Evolutionary conservation across 2,797 vertebrate genomes (phyloP).

Genomic region (Catamblyrhynchus diadema): DNA sequence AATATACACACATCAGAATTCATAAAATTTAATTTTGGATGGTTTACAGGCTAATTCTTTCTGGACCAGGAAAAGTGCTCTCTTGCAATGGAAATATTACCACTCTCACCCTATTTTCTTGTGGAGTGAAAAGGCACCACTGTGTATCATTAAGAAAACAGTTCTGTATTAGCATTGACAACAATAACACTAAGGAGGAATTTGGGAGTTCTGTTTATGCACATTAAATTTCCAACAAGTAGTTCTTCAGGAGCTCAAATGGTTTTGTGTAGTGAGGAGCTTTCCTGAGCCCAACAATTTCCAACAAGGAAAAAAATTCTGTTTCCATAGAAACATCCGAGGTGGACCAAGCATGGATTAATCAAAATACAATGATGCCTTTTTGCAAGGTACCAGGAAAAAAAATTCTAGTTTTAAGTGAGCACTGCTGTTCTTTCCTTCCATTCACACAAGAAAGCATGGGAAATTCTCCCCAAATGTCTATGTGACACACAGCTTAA

Average conservation of each 20-base stretch:
- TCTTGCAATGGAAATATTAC: background rate
- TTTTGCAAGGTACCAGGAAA: constrained; percentile 70
- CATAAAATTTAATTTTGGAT: background rate
- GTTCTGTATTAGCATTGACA: constrained; percentile 41
- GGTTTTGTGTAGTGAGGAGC: constrained; percentile 61
- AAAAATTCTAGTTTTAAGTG: constrained; percentile 64
- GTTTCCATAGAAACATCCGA: constrained; percentile 78
- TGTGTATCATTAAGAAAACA: constrained; percentile 68
- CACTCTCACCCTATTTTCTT: background rate
- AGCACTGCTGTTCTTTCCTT: constrained; percentile 55
- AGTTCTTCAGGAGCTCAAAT: constrained; percentile 58
- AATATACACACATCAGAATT: background rate
- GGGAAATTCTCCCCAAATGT: constrained; percentile 63
- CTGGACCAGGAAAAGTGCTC: background rate
- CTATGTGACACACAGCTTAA: constrained; percentile 42
- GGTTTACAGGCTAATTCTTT: background rate
- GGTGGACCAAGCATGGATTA: constrained; percentile 80
- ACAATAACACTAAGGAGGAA: constrained; percentile 50
- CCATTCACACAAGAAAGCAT: constrained; percentile 58
- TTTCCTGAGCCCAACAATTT: constrained; percentile 71
- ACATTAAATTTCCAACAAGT: constrained; percentile 70
- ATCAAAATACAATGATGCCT: constrained; percentile 81
- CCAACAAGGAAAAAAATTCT: constrained; percentile 72
- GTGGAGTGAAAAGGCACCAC: constrained; percentile 34
- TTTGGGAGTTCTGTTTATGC: constrained; percentile 68